A percentile compares a stretch with the other conserved stretches of the same genome.
Evolutionary conservation across 2,113 vertebrate species (phyloP).

Genomic region (Proterorhinus semilunaris): DNA sequence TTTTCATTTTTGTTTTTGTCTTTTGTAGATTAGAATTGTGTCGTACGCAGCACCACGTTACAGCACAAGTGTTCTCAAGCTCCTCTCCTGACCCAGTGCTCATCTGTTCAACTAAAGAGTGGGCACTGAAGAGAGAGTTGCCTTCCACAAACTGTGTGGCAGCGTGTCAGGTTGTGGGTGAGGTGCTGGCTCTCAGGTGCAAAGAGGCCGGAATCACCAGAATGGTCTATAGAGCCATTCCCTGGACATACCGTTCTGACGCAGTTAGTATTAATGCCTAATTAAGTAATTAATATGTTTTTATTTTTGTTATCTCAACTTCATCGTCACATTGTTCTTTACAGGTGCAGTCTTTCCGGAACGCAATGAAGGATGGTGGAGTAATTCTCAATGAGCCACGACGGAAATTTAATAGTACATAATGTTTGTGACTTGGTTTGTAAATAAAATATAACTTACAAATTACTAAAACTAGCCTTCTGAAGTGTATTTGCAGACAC

Average conservation of each 20-base stretch:
- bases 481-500: background rate
- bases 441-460: conserved; percentile 12
- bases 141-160: conserved; percentile 80
- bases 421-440: conserved; percentile 1
- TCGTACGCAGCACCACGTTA: conserved; percentile 82
- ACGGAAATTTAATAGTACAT: conserved; percentile 76
- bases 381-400: conserved; percentile 82
- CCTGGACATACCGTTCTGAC: conserved; percentile 83
- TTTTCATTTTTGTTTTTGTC: background rate
- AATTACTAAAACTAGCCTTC: background rate
- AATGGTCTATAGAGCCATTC: conserved; percentile 82
- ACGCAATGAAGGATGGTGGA: conserved; percentile 85
- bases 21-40: conserved; percentile 80
- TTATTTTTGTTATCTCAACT: background rate
- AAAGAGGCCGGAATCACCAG: conserved; percentile 88
- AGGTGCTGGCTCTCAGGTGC: conserved; percentile 86
- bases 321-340: conserved; percentile 3
- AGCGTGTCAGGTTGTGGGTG: conserved; percentile 86
- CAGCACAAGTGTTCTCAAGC: conserved; percentile 79
- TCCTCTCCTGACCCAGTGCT: conserved; percentile 75
- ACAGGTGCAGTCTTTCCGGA: conserved; percentile 83
- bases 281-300: no score
- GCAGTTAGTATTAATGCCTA: conserved; percentile 74
- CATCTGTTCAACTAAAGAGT: conserved; percentile 89
- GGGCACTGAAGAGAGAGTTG: conserved; percentile 89